Conservation (phyloP, 2,113 vertebrate species). For the Urocolius indicus region DNA sequence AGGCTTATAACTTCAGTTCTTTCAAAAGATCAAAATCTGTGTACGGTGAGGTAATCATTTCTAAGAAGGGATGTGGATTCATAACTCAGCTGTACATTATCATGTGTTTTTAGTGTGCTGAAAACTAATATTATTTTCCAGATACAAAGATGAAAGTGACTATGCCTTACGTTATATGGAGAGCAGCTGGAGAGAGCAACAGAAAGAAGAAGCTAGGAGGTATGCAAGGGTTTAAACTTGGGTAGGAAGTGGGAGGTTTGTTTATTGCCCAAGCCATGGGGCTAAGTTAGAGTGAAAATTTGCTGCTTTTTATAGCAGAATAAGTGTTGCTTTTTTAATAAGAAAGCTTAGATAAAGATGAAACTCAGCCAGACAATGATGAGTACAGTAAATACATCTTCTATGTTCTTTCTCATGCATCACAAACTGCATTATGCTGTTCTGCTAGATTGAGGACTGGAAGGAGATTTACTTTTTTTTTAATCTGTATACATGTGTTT, state of each 20-base stretch:
- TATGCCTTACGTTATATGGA: conserved; percentile 98
- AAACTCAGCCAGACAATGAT: neutral
- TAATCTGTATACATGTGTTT: neutral
- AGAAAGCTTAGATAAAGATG: neutral
- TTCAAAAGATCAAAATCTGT: neutral
- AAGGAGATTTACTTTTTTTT: neutral
- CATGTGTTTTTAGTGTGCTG: neutral
- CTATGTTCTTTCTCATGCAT: neutral
- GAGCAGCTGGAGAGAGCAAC: conserved; percentile 95
- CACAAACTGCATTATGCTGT: neutral
- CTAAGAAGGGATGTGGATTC: neutral
- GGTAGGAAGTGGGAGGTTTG: neutral
- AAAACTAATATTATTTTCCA: conserved; percentile 61
- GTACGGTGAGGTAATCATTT: neutral
- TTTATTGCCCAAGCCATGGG: neutral
- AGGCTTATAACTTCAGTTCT: neutral
- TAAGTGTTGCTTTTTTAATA: neutral
- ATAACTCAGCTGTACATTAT: neutral
- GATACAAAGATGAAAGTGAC: conserved; percentile 97
- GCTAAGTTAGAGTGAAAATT: neutral
- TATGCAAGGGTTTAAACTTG: conserved; percentile 47
- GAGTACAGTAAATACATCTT: neutral
- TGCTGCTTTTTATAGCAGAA: neutral
- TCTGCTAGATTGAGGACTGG: neutral
- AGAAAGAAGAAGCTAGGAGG: conserved; percentile 97